A percentile compares a stretch with the other conserved stretches of the same genome.
phyloP scores from a whole-genome alignment of 2,888 invertebrate genomes.

The Trichopoda pennipes region DNA sequence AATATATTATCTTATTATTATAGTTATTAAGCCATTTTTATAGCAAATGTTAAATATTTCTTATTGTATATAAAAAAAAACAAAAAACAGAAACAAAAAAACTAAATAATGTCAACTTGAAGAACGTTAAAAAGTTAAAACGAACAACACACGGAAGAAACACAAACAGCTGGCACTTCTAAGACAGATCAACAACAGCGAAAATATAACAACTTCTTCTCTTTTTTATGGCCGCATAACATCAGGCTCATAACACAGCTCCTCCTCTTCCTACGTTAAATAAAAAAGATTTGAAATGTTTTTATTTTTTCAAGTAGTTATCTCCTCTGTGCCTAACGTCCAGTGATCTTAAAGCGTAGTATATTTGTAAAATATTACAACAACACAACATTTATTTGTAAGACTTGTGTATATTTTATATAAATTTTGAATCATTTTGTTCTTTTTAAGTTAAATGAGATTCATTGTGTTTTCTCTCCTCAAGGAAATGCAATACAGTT shows the following conservation, averaged over 20 bases:
- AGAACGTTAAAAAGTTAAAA: not conserved
- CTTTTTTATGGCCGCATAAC: slow-evolving; percentile 44
- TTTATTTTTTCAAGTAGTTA: slow-evolving; percentile 42
- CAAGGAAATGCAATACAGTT: slow-evolving; percentile 29
- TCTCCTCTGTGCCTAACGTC: slow-evolving; percentile 43
- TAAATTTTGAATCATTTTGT: not conserved
- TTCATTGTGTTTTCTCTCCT: slow-evolving; percentile 34
- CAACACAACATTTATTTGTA: slow-evolving; percentile 8
- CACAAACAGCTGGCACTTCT: not conserved
- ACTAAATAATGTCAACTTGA: slow-evolving; percentile 48
- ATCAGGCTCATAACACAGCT: slow-evolving; percentile 49
- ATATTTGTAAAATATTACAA: slow-evolving; percentile 22
- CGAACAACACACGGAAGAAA: not conserved
- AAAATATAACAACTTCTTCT: slow-evolving; percentile 35
- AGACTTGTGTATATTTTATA: slow-evolving; percentile 41
- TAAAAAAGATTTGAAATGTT: slow-evolving; percentile 47
- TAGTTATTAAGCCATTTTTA: slow-evolving; percentile 59
- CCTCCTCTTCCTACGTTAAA: slow-evolving; percentile 59
- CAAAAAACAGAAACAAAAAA: slow-evolving; percentile 21
- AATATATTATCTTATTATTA: slow-evolving; percentile 10
- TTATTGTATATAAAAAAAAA: slow-evolving; percentile 36
- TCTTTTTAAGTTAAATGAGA: slow-evolving; percentile 39
- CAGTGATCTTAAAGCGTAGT: slow-evolving; percentile 47
- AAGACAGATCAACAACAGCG: slow-evolving; percentile 2
- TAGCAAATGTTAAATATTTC: slow-evolving; percentile 54